Percentiles rank a stretch among this genome's conserved stretches.
Evolutionary conservation across 2,888 invertebrate genomes (phyloP).

Genomic region (Bhutanitis thaidina): DNA sequence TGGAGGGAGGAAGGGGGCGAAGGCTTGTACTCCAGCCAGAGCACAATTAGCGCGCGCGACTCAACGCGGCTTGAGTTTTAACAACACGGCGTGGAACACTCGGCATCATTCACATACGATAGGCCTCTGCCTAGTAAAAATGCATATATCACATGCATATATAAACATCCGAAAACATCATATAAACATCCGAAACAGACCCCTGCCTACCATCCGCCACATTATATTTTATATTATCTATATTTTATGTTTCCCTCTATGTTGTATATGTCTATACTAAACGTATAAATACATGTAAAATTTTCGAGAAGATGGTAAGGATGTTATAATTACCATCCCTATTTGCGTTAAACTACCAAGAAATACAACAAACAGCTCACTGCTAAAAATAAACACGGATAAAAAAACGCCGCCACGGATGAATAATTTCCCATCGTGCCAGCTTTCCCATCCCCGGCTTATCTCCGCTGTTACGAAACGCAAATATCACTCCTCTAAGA

Average conservation of each 20-base stretch:
- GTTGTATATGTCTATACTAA: too few species aligned
- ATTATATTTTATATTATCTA: too few species aligned
- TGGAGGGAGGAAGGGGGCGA: constrained; percentile 15
- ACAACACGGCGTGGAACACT: constrained; percentile 69
- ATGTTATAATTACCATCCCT: constrained; percentile 2
- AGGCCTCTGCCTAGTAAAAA: constrained; percentile 44
- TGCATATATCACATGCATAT: too few species aligned
- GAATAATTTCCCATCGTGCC: constrained; percentile 32
- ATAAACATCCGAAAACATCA: too few species aligned
- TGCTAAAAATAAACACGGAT: constrained; percentile 53
- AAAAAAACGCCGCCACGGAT: constrained; percentile 34
- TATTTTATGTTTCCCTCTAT: too few species aligned
- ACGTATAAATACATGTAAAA: neutral
- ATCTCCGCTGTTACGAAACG: constrained; percentile 54
- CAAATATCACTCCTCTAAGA: constrained; percentile 60
- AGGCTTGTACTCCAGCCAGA: constrained; percentile 44
- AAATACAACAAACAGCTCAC: constrained; percentile 47
- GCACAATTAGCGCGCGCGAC: constrained; percentile 77
- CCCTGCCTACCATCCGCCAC: too few species aligned
- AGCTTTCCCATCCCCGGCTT: constrained; percentile 54
- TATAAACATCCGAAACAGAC: too few species aligned
- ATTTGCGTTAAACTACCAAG: constrained; percentile 31
- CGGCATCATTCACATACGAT: constrained; percentile 69
- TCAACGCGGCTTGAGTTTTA: constrained; percentile 77
- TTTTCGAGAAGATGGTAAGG: neutral